Evolutionary conservation across 2,113 vertebrate genomes (phyloP).

Genomic region (Scophthalmus maximus): DNA sequence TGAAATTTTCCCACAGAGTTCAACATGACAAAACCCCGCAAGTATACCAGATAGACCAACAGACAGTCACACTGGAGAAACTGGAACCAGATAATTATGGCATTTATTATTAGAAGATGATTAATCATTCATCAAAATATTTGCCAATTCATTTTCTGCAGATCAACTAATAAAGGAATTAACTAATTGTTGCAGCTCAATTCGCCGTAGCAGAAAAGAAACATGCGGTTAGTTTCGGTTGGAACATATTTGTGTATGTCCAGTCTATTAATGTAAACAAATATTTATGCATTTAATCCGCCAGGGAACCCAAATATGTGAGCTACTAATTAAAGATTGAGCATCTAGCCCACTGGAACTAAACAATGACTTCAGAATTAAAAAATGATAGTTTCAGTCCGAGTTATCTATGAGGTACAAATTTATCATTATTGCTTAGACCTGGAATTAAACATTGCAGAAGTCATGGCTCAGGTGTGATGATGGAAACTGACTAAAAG

Average conservation of each 20-base stretch:
- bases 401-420: conserved; percentile 31
- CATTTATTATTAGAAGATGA: neutral
- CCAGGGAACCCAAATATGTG: neutral
- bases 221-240: neutral
- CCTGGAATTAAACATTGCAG: conserved; percentile 33
- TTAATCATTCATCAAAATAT: neutral
- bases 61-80: neutral
- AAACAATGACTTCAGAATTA: neutral
- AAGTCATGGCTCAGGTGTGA: conserved; percentile 51
- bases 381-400: neutral
- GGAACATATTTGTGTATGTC: neutral
- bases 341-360: neutral
- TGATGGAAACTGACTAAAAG: neutral
- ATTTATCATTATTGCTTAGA: conserved; percentile 57
- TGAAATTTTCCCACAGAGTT: neutral
- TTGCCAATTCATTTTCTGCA: neutral
- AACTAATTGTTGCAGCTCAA: neutral
- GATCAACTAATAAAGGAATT: neutral
- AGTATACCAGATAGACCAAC: no score
- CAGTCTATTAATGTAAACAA: neutral
- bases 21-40: neutral
- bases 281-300: neutral
- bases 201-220: neutral
- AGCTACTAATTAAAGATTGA: neutral
- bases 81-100: neutral